These are phyloP conservation scores for Nomada ferruginata DNA, from an alignment of 2,888 invertebrate species.

Conservation along the genomic window DNA sequence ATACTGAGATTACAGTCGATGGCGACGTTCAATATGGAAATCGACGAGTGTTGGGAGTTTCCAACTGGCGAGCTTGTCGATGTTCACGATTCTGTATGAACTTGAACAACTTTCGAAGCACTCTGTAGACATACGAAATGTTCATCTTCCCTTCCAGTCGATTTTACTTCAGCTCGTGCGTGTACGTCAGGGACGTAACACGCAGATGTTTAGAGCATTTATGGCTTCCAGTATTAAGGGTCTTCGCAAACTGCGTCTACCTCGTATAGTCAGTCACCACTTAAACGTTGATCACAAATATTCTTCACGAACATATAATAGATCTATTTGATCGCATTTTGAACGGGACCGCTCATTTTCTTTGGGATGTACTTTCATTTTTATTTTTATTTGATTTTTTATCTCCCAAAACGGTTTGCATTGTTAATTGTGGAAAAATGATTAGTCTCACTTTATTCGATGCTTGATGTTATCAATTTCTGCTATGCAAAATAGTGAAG, in stretches of 20 bases:
- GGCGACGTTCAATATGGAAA: background rate
- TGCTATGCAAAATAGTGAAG: too few species aligned
- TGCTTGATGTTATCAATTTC: too few species aligned
- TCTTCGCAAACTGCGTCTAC: conserved; percentile 72
- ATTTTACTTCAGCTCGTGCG: conserved; percentile 39
- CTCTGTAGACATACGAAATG: conserved; percentile 11
- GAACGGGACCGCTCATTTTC: too few species aligned
- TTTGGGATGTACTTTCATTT: too few species aligned
- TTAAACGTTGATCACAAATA: conserved; percentile 31
- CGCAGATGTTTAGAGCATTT: conserved; percentile 70
- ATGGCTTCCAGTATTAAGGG: conserved; percentile 76
- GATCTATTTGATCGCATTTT: too few species aligned
- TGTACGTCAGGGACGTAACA: conserved; percentile 57
- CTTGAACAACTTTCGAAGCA: conserved; percentile 8
- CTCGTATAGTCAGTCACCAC: conserved; percentile 39
- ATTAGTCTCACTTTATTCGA: too few species aligned
- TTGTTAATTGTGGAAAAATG: too few species aligned
- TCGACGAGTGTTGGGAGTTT: background rate
- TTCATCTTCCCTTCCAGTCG: conserved; percentile 34
- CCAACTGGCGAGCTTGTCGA: background rate
- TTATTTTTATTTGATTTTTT: too few species aligned
- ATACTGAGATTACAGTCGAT: background rate
- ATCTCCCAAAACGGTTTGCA: too few species aligned
- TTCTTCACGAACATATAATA: background rate
- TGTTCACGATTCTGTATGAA: background rate